A percentile compares a stretch with the other conserved stretches of the same genome.
phyloP scores from a whole-genome alignment of 2,888 invertebrate species.

The Patella ulyssiponensis region DNA sequence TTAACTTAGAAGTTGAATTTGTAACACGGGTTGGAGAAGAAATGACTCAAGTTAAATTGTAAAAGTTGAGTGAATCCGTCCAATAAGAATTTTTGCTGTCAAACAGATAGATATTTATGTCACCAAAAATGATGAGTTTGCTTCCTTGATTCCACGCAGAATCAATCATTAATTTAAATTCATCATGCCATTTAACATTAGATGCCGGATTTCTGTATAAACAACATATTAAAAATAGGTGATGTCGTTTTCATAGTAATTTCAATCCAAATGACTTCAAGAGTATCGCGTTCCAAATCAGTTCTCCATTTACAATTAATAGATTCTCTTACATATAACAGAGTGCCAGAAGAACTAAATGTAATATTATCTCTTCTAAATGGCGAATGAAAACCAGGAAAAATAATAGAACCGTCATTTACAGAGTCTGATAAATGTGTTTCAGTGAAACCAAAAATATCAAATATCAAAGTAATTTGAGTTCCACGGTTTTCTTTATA shows the following conservation, averaged over 20 bases:
- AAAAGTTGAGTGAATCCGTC: not conserved
- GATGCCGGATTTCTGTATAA: not conserved
- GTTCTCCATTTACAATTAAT: not conserved
- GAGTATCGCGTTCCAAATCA: no score
- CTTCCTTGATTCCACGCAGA: not conserved
- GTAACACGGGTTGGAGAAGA: not conserved
- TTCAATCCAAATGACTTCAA: not conserved
- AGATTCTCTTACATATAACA: no score
- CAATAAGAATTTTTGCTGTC: not conserved
- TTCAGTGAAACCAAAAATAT: no score
- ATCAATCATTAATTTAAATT: constrained; percentile 4
- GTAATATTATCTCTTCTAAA: no score
- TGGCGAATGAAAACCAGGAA: no score
- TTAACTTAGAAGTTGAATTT: not conserved
- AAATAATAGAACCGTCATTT: no score
- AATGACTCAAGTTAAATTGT: not conserved
- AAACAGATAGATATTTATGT: not conserved
- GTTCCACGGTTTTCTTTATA: no score
- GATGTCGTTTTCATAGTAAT: not conserved
- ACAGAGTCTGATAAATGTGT: no score
- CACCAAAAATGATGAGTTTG: not conserved
- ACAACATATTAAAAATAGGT: not conserved
- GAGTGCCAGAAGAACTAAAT: no score
- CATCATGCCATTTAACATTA: not conserved
- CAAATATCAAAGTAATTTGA: no score